Percentiles rank a stretch among this genome's conserved stretches.
phyloP scores from a whole-genome alignment of 2,888 invertebrate species.

The Salpingus planirostris region DNA sequence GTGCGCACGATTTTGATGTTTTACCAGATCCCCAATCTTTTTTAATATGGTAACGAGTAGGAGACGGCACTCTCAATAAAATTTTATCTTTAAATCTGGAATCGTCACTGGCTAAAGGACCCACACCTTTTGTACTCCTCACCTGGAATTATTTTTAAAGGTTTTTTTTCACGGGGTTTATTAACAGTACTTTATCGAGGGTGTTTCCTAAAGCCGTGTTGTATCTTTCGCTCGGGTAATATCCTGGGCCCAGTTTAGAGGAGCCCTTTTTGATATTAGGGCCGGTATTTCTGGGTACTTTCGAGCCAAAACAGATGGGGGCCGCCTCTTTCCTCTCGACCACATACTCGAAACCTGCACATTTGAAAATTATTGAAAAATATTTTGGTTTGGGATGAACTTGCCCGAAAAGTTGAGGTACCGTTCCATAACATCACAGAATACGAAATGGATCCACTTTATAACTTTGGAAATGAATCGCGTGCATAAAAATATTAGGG shows the following conservation, averaged over 20 bases:
- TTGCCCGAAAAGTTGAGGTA: not conserved
- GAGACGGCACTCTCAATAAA: slow-evolving; percentile 29
- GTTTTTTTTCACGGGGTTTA: too few species aligned
- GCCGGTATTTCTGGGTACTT: slow-evolving; percentile 23
- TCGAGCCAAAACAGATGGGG: slow-evolving; percentile 34
- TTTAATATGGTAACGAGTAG: slow-evolving; percentile 26
- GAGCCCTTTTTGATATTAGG: slow-evolving; percentile 28
- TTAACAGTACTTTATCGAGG: slow-evolving; percentile 29
- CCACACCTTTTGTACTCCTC: slow-evolving; percentile 29
- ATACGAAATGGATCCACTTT: not conserved
- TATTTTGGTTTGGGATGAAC: too few species aligned
- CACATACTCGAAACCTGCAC: slow-evolving; percentile 37
- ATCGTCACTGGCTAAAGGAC: slow-evolving; percentile 27
- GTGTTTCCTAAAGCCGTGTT: slow-evolving; percentile 24
- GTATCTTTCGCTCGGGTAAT: slow-evolving; percentile 23
- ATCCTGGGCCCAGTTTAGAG: slow-evolving; percentile 23
- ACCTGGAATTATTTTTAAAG: slow-evolving; percentile 19
- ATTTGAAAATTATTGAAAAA: slow-evolving; percentile 29
- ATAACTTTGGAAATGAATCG: not conserved
- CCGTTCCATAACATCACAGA: too few species aligned
- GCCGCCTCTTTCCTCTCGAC: slow-evolving; percentile 29
- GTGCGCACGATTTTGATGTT: slow-evolving; percentile 18
- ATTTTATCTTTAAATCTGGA: slow-evolving; percentile 26
- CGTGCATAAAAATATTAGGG: slow-evolving; percentile 1
- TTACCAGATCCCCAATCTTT: slow-evolving; percentile 7